Base-by-base conservation (phyloP, 2,888 invertebrate genomes). In the Pollenia griseotomentosa region DNA sequence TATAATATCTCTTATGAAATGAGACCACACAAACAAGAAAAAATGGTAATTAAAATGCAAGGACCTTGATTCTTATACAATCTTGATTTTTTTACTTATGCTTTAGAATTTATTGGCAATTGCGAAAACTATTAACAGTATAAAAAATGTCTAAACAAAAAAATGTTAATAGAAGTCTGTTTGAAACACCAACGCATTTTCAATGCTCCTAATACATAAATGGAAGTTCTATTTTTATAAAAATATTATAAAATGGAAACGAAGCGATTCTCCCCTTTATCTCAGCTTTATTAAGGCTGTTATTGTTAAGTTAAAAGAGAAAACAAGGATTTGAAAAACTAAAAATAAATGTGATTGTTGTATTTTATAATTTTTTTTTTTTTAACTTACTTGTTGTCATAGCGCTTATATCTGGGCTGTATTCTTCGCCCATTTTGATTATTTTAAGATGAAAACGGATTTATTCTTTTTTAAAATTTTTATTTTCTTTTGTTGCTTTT, bases 301-400 rank as follows among this genome's bases (percentile, higher is more conserved):
- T 33, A 33, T 33, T 6, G 6, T 33, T 33, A 0, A 33, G 6
- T 5, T 6, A 6, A 33, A 33, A 33, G 33, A 6, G 33, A 33
- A 33, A 33, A 63, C 33, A 46, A 57, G 12, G 33, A 61, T 9
- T 14, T 12, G 11, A 33, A 44, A 46, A 65, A 33, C 14, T 42
- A 42, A 63, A 42, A 63, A 40, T 51, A 61, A 61, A 51, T 40
- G 4, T 42, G 6, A 33, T 33, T 33, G 33, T 33, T 33, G 33
- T 33, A 33, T 33, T 33, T 33, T 57, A 57, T 33, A 6, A 33
- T 6, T 33, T 33, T 16, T 74, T 48, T 40, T 23, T 44, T 57
- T 48, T 40, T 5, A 88, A 91, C 91, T 92, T 90, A 93, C 93
- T 92, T 90, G 93, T 93, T 89, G 93, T 93, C 91, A 93, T 90